Percentiles rank a stretch among this genome's conserved stretches.
These are phyloP conservation scores for Sphyrna mokarran DNA, from an alignment of 2,113 vertebrate species.

Conservation along the genomic window DNA sequence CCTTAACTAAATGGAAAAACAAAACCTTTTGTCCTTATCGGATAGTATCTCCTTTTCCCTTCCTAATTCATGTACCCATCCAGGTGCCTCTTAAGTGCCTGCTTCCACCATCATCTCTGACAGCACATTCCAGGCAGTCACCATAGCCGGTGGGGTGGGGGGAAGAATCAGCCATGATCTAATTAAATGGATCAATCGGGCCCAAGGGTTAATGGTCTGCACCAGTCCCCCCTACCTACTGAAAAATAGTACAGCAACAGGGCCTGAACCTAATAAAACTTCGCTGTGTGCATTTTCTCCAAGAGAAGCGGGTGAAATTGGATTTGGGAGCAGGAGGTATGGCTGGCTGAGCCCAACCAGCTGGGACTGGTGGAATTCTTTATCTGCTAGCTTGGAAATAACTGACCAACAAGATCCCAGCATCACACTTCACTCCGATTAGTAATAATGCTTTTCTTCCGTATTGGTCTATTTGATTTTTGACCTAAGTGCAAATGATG, in stretches of 20 bases:
- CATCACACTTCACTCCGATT: background rate
- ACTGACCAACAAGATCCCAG: background rate
- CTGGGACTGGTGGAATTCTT: background rate
- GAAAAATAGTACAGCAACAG: background rate
- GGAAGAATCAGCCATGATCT: background rate
- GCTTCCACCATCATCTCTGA: no score
- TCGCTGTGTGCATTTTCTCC: background rate
- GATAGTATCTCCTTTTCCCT: no score
- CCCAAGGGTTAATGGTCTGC: background rate
- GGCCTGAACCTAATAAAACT: background rate
- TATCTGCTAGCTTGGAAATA: background rate
- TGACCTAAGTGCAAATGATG: background rate
- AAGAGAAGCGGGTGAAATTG: background rate
- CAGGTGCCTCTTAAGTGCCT: no score
- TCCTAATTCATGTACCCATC: no score
- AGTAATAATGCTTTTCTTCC: background rate
- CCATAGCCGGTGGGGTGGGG: no score
- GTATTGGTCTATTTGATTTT: background rate
- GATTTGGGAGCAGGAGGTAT: background rate
- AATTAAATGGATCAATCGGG: background rate
- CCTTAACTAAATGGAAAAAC: no score
- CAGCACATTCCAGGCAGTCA: no score
- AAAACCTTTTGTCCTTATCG: no score
- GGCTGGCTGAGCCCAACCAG: background rate
- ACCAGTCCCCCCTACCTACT: background rate